Conservation (phyloP, 2,888 invertebrate genomes). For the Lithosia quadra region DNA sequence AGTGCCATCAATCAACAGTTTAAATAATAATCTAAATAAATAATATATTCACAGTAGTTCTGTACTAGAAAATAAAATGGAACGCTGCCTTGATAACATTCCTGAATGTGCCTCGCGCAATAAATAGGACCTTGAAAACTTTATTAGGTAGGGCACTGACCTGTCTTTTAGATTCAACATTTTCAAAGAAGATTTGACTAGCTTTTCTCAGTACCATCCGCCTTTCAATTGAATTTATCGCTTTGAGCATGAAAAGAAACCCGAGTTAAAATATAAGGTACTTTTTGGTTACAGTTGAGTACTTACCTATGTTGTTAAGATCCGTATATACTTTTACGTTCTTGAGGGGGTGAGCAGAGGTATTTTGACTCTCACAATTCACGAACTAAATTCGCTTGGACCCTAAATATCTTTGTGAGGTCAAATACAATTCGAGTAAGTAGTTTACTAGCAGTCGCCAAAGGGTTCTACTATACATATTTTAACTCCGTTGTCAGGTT, state of each 20-base stretch:
- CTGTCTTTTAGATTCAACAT: slow-evolving; percentile 15
- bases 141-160: slow-evolving; percentile 24
- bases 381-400: too few relatives aligned
- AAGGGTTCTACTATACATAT: too few relatives aligned
- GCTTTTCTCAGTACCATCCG: slow-evolving; percentile 4
- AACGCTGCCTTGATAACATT: neutral
- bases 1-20: too few relatives aligned
- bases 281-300: neutral
- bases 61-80: neutral
- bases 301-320: neutral
- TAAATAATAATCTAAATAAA: too few relatives aligned
- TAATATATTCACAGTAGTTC: too few relatives aligned
- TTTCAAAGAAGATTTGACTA: slow-evolving; percentile 22
- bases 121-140: slow-evolving; percentile 17
- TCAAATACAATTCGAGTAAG: too few relatives aligned
- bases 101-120: neutral
- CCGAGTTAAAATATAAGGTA: neutral
- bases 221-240: slow-evolving; percentile 15
- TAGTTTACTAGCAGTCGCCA: too few relatives aligned
- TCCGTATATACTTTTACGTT: neutral
- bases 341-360: fast-evolving
- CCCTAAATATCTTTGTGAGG: too few relatives aligned
- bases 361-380: neutral
- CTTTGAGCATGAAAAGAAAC: slow-evolving; percentile 16
- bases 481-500: too few relatives aligned